phyloP scores from a whole-genome alignment of 2,797 vertebrate species.

The Lophotriccus pileatus region DNA sequence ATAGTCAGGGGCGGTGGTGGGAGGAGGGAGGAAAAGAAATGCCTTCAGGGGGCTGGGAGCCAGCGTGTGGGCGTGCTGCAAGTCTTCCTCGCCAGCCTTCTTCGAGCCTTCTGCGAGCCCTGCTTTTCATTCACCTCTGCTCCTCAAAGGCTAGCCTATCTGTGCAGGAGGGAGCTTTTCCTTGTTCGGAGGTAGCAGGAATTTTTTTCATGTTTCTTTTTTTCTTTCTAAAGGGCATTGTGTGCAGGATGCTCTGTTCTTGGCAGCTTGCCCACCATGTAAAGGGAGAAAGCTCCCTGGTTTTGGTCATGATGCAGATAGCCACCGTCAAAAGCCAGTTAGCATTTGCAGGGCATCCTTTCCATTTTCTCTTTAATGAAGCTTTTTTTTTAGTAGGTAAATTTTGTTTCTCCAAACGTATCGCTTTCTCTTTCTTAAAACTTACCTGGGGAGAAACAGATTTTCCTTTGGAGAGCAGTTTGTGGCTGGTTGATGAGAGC shows the following conservation, averaged over 20 bases:
- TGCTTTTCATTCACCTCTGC: background rate
- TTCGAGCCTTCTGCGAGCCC: background rate
- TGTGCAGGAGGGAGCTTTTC: background rate
- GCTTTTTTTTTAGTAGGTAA: background rate
- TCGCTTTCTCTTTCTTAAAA: background rate
- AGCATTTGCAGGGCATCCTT: background rate
- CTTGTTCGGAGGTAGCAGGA: background rate
- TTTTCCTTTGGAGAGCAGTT: background rate
- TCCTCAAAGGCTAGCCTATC: background rate
- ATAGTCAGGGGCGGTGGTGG: background rate
- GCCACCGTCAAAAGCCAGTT: background rate
- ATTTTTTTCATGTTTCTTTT: background rate
- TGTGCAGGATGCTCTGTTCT: constrained; percentile 1
- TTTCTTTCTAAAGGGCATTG: background rate
- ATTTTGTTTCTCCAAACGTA: background rate
- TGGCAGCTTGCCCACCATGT: background rate
- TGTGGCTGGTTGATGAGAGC: background rate
- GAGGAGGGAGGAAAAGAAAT: constrained; percentile 27
- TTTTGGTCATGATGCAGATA: background rate
- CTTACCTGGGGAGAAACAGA: background rate
- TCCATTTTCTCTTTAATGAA: background rate
- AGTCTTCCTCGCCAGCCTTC: background rate
- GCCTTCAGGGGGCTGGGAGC: background rate
- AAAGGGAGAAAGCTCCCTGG: background rate
- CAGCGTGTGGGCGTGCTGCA: background rate